These are phyloP conservation scores for Phrynosoma platyrhinos DNA, from an alignment of 2,113 vertebrate genomes.

Conservation along the genomic window DNA sequence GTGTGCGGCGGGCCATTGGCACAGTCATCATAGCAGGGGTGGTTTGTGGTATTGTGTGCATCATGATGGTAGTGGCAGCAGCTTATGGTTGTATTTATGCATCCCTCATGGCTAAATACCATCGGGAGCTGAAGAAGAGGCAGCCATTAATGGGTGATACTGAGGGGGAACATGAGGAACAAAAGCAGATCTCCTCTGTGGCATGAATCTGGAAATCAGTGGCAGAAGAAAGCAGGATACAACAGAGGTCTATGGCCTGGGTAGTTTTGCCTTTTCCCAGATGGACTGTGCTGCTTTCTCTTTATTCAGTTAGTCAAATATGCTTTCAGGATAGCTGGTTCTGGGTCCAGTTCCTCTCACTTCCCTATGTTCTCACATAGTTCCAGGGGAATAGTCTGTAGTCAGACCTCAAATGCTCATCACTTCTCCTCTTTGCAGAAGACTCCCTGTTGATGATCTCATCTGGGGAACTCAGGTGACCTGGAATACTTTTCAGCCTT, in stretches of 20 bases:
- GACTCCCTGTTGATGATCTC: slow-evolving; percentile 47
- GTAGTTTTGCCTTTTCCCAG: slow-evolving; percentile 61
- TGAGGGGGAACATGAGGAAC: slow-evolving; percentile 90
- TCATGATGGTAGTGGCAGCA: slow-evolving; percentile 99
- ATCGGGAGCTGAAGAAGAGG: slow-evolving; percentile 96
- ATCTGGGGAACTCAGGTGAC: slow-evolving; percentile 50
- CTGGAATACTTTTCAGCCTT: slow-evolving; percentile 39
- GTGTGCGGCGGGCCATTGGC: slow-evolving; percentile 94
- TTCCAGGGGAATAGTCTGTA: slow-evolving; percentile 72
- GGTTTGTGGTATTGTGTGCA: slow-evolving; percentile 95
- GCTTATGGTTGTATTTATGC: slow-evolving; percentile 98
- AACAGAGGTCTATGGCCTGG: slow-evolving; percentile 69
- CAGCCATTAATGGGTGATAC: slow-evolving; percentile 97
- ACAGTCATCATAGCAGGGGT: slow-evolving; percentile 97
- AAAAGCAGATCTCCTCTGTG: slow-evolving; percentile 98
- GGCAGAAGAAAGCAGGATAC: slow-evolving; percentile 62
- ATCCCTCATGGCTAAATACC: slow-evolving; percentile 98
- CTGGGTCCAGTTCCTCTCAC: slow-evolving; percentile 56
- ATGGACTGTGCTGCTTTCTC: slow-evolving; percentile 67
- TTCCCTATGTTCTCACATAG: slow-evolving; percentile 62
- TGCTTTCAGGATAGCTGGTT: slow-evolving; percentile 63
- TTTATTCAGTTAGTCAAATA: slow-evolving; percentile 65
- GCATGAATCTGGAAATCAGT: slow-evolving; percentile 80
- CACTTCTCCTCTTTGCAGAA: slow-evolving; percentile 67
- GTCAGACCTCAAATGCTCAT: slow-evolving; percentile 70